Evolutionary conservation across 1,140 invertebrate genomes (phyloP).

Genomic region (Caenorhabditis inopinata): DNA sequence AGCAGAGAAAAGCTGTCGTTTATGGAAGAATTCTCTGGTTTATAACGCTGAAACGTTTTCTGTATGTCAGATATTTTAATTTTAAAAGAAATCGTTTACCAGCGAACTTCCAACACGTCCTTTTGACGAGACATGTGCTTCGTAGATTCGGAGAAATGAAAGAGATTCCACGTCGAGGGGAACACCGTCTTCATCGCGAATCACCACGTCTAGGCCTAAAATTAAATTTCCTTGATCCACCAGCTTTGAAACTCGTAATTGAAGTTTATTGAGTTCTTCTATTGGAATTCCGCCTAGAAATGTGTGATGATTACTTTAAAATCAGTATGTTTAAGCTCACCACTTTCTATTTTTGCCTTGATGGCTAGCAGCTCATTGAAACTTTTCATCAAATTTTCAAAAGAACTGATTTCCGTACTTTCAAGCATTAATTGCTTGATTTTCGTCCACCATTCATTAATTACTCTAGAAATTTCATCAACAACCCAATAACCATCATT

Average conservation of each 20-base stretch:
- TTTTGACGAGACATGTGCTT: slow-evolving; percentile 44
- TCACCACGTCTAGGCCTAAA: slow-evolving; percentile 50
- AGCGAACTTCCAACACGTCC: not conserved
- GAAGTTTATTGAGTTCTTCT: not conserved
- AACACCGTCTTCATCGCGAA: slow-evolving; percentile 52
- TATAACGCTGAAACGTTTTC: slow-evolving; percentile 5
- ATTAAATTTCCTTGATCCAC: not conserved
- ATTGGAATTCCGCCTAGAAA: not conserved
- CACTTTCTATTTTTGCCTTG: slow-evolving; percentile 13
- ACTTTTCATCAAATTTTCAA: not conserved
- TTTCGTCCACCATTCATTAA: slow-evolving; percentile 14
- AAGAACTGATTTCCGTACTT: not conserved
- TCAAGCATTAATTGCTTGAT: not conserved
- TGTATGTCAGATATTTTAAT: not conserved
- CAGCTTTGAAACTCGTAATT: not conserved
- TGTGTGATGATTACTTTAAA: too few species aligned
- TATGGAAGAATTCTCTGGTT: not conserved
- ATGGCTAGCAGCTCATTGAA: not conserved
- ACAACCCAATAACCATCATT: not conserved
- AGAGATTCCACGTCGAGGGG: slow-evolving; percentile 43
- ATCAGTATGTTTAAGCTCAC: not conserved
- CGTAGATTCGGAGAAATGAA: slow-evolving; percentile 50
- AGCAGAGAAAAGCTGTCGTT: slow-evolving; percentile 26
- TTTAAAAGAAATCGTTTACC: not conserved
- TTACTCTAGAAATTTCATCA: not conserved